Evolutionary conservation across 2,888 invertebrate species (phyloP).

Genomic region (Lasioglossum zephyrum): DNA sequence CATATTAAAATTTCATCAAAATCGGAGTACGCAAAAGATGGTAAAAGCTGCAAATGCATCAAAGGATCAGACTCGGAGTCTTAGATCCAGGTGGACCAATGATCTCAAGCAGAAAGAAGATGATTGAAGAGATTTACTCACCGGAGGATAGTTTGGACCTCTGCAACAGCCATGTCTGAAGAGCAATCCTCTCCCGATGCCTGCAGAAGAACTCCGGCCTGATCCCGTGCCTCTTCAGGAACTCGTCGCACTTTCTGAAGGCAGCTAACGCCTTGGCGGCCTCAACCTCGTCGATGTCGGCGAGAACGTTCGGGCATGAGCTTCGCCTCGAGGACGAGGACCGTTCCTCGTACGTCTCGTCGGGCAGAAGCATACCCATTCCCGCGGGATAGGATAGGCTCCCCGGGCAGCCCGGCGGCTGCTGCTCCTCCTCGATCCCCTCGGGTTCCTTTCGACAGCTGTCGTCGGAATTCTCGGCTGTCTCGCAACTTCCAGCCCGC

Average conservation of each 20-base stretch:
- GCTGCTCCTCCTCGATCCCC: slow-evolving; percentile 23
- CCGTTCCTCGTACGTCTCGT: slow-evolving; percentile 91
- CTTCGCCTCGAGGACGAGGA: slow-evolving; percentile 74
- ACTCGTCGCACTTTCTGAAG: slow-evolving; percentile 87
- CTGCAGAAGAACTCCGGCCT: slow-evolving; percentile 92
- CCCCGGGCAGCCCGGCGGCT: slow-evolving; percentile 26
- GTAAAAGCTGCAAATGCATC: no score
- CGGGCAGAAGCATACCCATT: slow-evolving; percentile 89
- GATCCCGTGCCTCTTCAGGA: slow-evolving; percentile 88
- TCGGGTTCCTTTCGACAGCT: slow-evolving; percentile 57
- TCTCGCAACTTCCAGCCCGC: slow-evolving; percentile 62
- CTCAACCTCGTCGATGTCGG: slow-evolving; percentile 77
- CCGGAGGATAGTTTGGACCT: slow-evolving; percentile 76
- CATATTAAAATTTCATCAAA: no score
- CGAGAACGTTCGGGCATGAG: slow-evolving; percentile 71
- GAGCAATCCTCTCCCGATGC: slow-evolving; percentile 85
- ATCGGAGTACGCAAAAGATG: no score
- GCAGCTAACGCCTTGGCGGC: slow-evolving; percentile 83
- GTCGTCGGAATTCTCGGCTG: slow-evolving; percentile 64
- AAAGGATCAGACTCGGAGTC: background rate
- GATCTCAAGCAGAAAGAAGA: background rate
- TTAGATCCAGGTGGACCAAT: background rate
- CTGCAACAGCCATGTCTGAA: slow-evolving; percentile 79
- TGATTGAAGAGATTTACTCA: slow-evolving; percentile 65
- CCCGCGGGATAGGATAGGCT: slow-evolving; percentile 52